Percentiles rank a stretch among this genome's conserved stretches.
These are phyloP conservation scores for Symphodus melops DNA, from an alignment of 2,113 vertebrate species.

Conservation along the genomic window DNA sequence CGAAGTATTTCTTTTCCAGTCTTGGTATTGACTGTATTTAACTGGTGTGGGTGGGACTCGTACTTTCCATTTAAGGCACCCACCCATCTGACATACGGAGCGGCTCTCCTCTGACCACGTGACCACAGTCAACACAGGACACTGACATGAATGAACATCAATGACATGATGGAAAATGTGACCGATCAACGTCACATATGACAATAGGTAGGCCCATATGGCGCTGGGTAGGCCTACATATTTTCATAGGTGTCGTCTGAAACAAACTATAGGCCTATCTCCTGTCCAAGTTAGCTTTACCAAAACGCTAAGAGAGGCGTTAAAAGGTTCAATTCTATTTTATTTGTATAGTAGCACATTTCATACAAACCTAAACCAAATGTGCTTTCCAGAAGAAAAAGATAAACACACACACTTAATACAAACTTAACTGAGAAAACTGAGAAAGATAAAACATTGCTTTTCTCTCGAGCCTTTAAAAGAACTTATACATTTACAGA, in stretches of 20 bases:
- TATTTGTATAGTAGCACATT: too few species aligned
- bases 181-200: neutral
- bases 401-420: too few species aligned
- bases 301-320: neutral
- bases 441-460: too few species aligned
- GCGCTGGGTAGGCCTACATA: too few species aligned
- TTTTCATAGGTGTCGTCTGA: neutral
- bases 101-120: neutral
- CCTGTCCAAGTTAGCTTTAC: neutral
- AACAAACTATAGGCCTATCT: neutral
- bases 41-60: constrained; percentile 65
- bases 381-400: too few species aligned
- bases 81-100: constrained; percentile 27
- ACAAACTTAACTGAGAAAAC: too few species aligned
- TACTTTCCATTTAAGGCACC: constrained; percentile 61
- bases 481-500: too few species aligned
- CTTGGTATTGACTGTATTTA: constrained; percentile 17
- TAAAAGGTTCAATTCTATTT: too few species aligned
- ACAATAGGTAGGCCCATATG: constrained; percentile 2
- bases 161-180: constrained; percentile 40
- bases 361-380: too few species aligned
- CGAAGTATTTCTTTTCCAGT: neutral
- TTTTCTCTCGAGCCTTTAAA: too few species aligned
- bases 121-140: neutral
- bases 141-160: neutral